Conservation (phyloP, 1,140 invertebrate species). For the Triops longicaudatus region DNA sequence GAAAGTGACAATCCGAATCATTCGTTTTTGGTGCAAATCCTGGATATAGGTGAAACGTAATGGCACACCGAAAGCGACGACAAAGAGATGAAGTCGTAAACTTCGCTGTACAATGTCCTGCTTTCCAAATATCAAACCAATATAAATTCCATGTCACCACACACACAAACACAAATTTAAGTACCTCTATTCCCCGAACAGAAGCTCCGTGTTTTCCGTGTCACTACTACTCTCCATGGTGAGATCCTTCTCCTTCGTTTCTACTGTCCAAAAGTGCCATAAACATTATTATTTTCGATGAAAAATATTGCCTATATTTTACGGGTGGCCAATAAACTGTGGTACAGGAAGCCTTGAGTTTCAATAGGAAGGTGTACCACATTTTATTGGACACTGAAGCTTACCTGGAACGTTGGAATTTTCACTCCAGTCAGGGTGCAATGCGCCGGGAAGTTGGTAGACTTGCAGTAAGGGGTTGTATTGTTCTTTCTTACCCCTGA, state of each 20-base stretch:
- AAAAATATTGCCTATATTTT: too few relatives aligned
- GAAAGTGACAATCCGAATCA: neutral
- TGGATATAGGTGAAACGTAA: neutral
- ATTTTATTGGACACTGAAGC: neutral
- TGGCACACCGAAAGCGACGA: conserved; percentile 5
- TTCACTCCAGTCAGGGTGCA: neutral
- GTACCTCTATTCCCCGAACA: neutral
- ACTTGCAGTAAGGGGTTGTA: neutral
- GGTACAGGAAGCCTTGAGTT: too few relatives aligned
- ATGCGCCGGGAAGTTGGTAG: neutral
- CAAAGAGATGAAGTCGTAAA: neutral
- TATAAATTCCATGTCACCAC: neutral
- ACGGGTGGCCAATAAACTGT: too few relatives aligned
- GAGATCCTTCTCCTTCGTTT: neutral
- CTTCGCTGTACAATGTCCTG: neutral
- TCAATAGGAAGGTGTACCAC: too few relatives aligned
- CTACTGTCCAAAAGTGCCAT: neutral
- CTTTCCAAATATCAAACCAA: neutral
- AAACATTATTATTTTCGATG: too few relatives aligned
- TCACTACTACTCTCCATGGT: neutral
- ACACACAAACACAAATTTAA: neutral
- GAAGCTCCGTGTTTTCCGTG: neutral
- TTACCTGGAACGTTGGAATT: neutral
- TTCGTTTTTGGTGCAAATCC: neutral
- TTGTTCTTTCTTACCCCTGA: neutral